Evolutionary conservation across 1,140 invertebrate genomes (phyloP).

Genomic region (Drosophila pruinosa): DNA sequence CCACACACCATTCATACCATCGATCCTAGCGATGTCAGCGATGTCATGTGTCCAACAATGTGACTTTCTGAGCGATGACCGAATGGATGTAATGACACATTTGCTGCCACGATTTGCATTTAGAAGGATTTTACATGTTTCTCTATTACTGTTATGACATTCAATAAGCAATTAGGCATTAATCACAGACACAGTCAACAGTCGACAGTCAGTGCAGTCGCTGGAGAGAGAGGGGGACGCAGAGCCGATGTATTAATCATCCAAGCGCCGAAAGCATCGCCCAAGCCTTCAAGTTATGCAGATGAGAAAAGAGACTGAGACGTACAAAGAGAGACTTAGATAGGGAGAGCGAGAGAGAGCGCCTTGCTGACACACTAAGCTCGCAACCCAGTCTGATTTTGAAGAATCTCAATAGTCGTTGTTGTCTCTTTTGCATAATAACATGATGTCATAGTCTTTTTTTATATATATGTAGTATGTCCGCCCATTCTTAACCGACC

Average conservation of each 20-base stretch:
- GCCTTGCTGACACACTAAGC: slow-evolving; percentile 24
- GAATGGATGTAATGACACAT: slow-evolving; percentile 46
- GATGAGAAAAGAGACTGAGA: slow-evolving; percentile 21
- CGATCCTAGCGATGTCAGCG: not conserved
- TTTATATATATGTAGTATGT: no score
- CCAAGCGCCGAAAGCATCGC: slow-evolving; percentile 48
- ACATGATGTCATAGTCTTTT: slow-evolving; percentile 74
- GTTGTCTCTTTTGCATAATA: slow-evolving; percentile 48
- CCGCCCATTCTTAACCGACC: slow-evolving; percentile 45
- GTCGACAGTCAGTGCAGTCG: slow-evolving; percentile 27
- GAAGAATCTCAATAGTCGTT: slow-evolving; percentile 22
- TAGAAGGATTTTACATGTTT: slow-evolving; percentile 64
- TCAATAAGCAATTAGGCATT: slow-evolving; percentile 77
- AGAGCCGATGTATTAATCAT: slow-evolving; percentile 30
- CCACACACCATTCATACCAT: not conserved
- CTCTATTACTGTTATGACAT: slow-evolving; percentile 75
- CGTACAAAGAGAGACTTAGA: not conserved
- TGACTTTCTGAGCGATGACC: slow-evolving; percentile 32
- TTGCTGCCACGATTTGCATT: slow-evolving; percentile 46
- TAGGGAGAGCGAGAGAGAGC: not conserved
- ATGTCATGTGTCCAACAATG: slow-evolving; percentile 23
- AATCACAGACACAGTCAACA: slow-evolving; percentile 64
- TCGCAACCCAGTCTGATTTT: not conserved
- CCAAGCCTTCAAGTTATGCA: slow-evolving; percentile 68
- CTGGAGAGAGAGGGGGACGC: slow-evolving; percentile 1